Conservation (phyloP, 1,140 invertebrate genomes). For the Drusus annulatus region DNA sequence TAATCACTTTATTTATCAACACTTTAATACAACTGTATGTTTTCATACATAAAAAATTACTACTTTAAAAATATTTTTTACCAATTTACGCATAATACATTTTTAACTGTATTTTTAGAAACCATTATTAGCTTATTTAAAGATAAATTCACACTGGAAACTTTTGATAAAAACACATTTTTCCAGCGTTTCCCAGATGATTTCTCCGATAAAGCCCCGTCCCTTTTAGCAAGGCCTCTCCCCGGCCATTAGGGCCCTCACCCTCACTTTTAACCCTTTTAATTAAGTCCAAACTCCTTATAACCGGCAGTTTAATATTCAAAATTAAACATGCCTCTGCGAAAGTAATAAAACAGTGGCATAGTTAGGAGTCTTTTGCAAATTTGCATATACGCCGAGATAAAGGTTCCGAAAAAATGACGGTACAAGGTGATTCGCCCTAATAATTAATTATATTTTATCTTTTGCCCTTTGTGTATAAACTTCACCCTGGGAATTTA, state of each 20-base stretch:
- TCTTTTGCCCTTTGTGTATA: slow-evolving; percentile 32
- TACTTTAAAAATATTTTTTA: too few relatives aligned
- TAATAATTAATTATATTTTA: slow-evolving; percentile 56
- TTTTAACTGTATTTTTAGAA: too few relatives aligned
- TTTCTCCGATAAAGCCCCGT: slow-evolving; percentile 27
- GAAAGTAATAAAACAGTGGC: slow-evolving; percentile 60
- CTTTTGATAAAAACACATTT: slow-evolving; percentile 1
- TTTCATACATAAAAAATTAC: too few relatives aligned
- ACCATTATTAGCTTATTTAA: too few relatives aligned
- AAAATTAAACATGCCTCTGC: slow-evolving; percentile 59
- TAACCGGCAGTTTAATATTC: slow-evolving; percentile 58
- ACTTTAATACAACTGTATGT: too few relatives aligned
- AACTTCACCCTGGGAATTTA: slow-evolving; percentile 33
- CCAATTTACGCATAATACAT: too few relatives aligned
- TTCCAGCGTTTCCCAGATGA: slow-evolving; percentile 44
- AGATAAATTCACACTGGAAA: too few relatives aligned
- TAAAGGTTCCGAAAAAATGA: slow-evolving; percentile 56
- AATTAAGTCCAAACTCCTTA: slow-evolving; percentile 60
- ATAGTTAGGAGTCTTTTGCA: slow-evolving; percentile 57
- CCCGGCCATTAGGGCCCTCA: slow-evolving; percentile 41
- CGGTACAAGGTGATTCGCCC: slow-evolving; percentile 34
- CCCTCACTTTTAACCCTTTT: slow-evolving; percentile 54
- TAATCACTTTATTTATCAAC: too few relatives aligned
- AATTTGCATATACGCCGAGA: slow-evolving; percentile 58
- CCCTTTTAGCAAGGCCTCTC: neutral